Conservation (phyloP, 1,140 invertebrate species). For the Manduca sexta region DNA sequence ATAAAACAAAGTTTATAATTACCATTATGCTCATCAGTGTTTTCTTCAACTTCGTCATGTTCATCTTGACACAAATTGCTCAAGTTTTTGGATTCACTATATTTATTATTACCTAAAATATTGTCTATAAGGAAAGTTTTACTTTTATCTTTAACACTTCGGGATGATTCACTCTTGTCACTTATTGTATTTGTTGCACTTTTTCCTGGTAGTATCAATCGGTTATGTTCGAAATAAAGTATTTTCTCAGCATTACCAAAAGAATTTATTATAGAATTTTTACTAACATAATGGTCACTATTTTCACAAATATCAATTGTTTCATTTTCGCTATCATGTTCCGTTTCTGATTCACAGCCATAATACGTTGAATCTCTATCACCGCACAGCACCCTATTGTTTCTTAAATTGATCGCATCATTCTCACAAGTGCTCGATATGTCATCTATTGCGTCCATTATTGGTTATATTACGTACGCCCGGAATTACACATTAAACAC, state of each 20-base stretch:
- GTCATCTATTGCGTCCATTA: constrained; percentile 41
- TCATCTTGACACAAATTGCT: constrained; percentile 20
- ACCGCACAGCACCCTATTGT: constrained; percentile 19
- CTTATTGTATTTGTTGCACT: constrained; percentile 23
- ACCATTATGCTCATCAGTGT: constrained; percentile 63
- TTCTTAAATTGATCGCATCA: constrained; percentile 25
- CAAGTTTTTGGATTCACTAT: constrained; percentile 15
- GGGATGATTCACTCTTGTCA: constrained; percentile 27
- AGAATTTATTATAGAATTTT: constrained; percentile 18
- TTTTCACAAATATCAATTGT: constrained; percentile 66
- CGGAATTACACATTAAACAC: neutral
- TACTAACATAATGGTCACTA: constrained; percentile 31
- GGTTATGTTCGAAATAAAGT: constrained; percentile 30
- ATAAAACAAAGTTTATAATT: constrained; percentile 9
- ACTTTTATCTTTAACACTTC: constrained; percentile 36
- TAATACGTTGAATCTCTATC: constrained; percentile 23
- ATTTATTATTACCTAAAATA: constrained; percentile 58
- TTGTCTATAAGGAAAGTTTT: constrained; percentile 66
- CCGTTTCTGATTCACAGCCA: constrained; percentile 41
- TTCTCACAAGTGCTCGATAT: constrained; percentile 62
- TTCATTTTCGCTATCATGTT: constrained; percentile 66
- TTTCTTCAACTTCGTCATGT: constrained; percentile 40
- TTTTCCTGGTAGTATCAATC: constrained; percentile 25
- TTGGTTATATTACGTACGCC: constrained; percentile 1
- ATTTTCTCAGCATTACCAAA: constrained; percentile 21